Conservation (phyloP, 2,888 invertebrate genomes). For the Yponomeuta malinellus region DNA sequence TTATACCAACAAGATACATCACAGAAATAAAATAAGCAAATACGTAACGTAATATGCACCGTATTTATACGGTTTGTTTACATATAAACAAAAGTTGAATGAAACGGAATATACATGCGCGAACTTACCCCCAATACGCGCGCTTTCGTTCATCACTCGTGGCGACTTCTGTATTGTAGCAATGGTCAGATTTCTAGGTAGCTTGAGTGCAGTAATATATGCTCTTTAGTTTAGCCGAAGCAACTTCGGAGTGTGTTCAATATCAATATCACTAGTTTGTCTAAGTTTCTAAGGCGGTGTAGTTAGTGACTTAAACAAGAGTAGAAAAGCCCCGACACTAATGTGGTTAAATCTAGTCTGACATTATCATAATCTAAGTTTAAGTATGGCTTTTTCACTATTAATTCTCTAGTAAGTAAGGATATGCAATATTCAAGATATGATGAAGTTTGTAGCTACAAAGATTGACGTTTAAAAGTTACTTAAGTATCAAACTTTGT, state of each 20-base stretch:
- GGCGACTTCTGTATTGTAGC: too few relatives aligned
- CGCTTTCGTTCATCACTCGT: too few relatives aligned
- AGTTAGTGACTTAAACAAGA: slow-evolving; percentile 2
- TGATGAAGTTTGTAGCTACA: neutral
- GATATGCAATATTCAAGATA: neutral
- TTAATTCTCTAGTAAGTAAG: neutral
- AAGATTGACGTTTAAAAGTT: slow-evolving; percentile 1
- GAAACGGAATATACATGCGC: too few relatives aligned
- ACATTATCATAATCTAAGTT: neutral
- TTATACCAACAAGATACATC: too few relatives aligned
- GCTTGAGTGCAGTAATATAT: neutral
- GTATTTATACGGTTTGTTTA: too few relatives aligned
- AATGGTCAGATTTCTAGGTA: neutral
- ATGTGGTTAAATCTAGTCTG: slow-evolving; percentile 15
- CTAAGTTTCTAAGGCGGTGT: neutral
- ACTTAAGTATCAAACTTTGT: neutral
- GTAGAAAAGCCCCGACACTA: neutral
- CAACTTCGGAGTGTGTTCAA: neutral
- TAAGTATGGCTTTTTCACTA: neutral
- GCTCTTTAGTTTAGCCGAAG: neutral
- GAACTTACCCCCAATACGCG: too few relatives aligned
- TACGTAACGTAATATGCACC: too few relatives aligned
- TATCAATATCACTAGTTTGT: neutral
- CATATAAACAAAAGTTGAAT: too few relatives aligned
- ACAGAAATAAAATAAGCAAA: too few relatives aligned